These are phyloP conservation scores for Scrobipalpa costella DNA, from an alignment of 2,888 invertebrate genomes.

Conservation along the genomic window DNA sequence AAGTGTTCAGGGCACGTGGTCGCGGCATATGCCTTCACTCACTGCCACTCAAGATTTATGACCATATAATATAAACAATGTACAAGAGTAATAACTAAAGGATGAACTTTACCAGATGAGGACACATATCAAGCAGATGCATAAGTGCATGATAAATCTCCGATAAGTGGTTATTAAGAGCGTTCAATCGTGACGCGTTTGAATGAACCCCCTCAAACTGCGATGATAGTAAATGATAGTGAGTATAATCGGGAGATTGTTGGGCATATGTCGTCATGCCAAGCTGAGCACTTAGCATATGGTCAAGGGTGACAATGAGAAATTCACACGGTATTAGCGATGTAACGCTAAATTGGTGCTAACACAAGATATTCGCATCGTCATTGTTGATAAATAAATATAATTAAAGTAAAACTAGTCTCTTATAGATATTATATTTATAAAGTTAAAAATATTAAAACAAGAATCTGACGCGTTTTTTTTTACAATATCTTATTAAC, in stretches of 20 bases:
- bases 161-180: slow-evolving; percentile 12
- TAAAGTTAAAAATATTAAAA: no score
- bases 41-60: slow-evolving; percentile 6
- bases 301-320: slow-evolving; percentile 23
- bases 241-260: neutral
- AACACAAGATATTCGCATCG: neutral
- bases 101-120: neutral
- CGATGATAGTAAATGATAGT: neutral
- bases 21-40: neutral
- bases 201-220: slow-evolving; percentile 11
- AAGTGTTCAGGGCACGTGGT: slow-evolving; percentile 19
- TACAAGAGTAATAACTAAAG: slow-evolving; percentile 6
- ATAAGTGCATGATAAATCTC: slow-evolving; percentile 18
- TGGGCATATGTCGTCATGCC: neutral
- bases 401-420: neutral
- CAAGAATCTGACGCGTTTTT: neutral
- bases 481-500: no score
- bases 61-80: slow-evolving; percentile 19
- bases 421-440: no score
- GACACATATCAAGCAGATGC: slow-evolving; percentile 6
- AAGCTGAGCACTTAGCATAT: slow-evolving; percentile 20
- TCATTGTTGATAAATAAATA: neutral
- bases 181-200: neutral
- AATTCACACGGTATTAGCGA: slow-evolving; percentile 27
- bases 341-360: slow-evolving; percentile 9